These are phyloP conservation scores for Hyles lineata DNA, from an alignment of 2,888 invertebrate genomes.

Conservation along the genomic window DNA sequence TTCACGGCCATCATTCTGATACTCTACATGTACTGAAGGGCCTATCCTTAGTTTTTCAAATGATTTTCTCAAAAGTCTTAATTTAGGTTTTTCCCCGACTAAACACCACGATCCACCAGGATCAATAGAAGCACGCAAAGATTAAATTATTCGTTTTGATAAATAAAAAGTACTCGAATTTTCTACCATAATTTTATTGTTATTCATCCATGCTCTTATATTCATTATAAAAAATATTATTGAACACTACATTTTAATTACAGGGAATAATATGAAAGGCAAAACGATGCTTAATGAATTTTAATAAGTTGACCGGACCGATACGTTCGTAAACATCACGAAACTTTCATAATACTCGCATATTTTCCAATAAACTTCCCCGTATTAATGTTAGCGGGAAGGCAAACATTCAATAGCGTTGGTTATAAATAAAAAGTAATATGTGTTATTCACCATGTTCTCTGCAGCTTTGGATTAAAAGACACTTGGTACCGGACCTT, in stretches of 20 bases:
- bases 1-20: too few species aligned
- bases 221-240: neutral
- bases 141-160: too few species aligned
- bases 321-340: neutral
- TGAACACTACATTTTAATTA: neutral
- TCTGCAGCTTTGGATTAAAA: conserved; percentile 1
- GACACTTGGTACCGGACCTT: neutral
- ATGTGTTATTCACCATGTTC: neutral
- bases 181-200: neutral
- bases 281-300: conserved; percentile 1
- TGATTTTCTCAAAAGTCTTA: too few species aligned
- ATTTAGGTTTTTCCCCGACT: too few species aligned
- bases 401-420: conserved; percentile 15
- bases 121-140: too few species aligned
- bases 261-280: neutral
- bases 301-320: conserved; percentile 9
- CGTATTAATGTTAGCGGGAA: conserved; percentile 5
- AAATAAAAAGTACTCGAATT: too few species aligned
- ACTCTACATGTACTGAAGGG: too few species aligned
- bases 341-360: conserved; percentile 9
- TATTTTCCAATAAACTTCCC: conserved; percentile 16
- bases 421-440: conserved; percentile 8
- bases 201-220: neutral
- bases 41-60: too few species aligned
- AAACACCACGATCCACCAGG: too few species aligned